phyloP scores from a whole-genome alignment of 2,113 vertebrate genomes.

The Hemiprocne comata region DNA sequence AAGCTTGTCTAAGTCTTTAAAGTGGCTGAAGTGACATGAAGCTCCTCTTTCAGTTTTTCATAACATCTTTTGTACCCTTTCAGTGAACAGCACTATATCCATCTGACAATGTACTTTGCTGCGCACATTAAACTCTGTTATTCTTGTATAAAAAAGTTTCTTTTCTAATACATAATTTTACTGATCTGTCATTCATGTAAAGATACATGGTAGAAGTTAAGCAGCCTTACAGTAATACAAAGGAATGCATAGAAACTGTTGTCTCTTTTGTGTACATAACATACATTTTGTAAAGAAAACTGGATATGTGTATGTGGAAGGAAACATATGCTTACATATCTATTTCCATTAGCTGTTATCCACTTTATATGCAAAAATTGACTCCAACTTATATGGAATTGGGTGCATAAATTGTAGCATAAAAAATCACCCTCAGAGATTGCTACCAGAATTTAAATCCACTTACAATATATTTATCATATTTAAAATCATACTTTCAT shows the following conservation, averaged over 20 bases:
- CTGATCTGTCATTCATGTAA: background rate
- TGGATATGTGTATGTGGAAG: background rate
- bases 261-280: background rate
- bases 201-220: background rate
- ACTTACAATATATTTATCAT: background rate
- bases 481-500: background rate
- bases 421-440: constrained; percentile 20
- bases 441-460: constrained; percentile 4
- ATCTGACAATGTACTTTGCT: background rate
- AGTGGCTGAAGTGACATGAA: background rate
- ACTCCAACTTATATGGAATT: background rate
- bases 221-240: background rate
- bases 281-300: background rate
- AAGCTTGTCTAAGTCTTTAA: background rate
- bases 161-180: background rate
- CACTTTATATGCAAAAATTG: background rate
- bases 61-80: background rate
- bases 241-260: background rate
- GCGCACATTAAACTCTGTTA: background rate
- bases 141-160: background rate
- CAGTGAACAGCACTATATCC: background rate
- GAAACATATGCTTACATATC: background rate
- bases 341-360: background rate
- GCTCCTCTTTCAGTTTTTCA: background rate
- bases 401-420: background rate